Conservation (phyloP, 2,113 vertebrate species). For the Dinomys branickii region DNA sequence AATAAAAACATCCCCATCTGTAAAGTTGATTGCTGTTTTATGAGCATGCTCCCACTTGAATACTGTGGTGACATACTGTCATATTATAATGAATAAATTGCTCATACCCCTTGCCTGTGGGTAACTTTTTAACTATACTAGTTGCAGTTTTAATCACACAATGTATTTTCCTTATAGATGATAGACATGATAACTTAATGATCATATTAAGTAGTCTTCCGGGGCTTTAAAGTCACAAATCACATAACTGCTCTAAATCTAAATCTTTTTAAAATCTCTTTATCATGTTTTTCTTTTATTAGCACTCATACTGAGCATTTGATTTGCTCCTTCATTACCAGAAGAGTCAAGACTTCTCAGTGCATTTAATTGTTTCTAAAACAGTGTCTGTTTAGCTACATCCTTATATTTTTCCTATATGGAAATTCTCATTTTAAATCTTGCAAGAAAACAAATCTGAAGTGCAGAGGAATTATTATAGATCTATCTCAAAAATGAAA, state of each 20-base stretch:
- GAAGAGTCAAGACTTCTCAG: not conserved
- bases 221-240: constrained; percentile 26
- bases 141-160: not conserved
- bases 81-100: not conserved
- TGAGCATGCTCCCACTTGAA: not conserved
- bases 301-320: not conserved
- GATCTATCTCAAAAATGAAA: not conserved
- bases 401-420: not conserved
- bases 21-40: not conserved
- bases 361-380: not conserved
- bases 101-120: not conserved
- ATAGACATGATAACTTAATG: not conserved
- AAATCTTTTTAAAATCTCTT: constrained; percentile 1
- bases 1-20: not conserved
- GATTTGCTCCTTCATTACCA: not conserved
- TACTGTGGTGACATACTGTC: not conserved
- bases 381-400: not conserved
- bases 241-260: not conserved
- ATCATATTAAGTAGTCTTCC: not conserved
- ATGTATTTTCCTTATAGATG: not conserved
- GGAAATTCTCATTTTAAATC: not conserved
- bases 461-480: not conserved
- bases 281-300: not conserved
- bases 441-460: not conserved
- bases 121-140: not conserved